Conservation (phyloP, 2,113 vertebrate genomes). For the Microtus montanus region DNA sequence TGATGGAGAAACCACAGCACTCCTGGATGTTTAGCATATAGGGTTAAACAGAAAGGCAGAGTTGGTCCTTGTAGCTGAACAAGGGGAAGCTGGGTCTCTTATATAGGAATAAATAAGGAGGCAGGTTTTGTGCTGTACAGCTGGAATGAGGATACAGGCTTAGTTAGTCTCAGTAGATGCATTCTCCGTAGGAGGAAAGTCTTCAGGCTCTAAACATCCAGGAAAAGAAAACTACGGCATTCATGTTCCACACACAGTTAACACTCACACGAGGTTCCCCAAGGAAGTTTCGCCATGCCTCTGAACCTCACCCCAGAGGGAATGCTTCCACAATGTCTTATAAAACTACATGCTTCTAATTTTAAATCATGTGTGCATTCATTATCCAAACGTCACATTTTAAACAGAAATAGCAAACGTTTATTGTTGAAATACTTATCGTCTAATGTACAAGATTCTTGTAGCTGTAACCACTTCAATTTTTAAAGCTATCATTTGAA, state of each 20-base stretch:
- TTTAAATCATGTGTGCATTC: constrained; percentile 27
- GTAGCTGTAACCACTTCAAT: not conserved
- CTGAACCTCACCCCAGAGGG: not conserved
- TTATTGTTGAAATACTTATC: not conserved
- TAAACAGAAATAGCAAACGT: not conserved
- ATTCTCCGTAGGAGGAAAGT: not conserved
- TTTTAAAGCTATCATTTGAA: constrained; percentile 10
- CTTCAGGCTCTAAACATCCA: not conserved
- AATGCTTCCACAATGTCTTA: not conserved
- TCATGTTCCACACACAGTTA: not conserved
- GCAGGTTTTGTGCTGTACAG: not conserved
- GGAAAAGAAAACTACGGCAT: too few species aligned
- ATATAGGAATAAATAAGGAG: not conserved
- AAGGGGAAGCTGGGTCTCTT: not conserved
- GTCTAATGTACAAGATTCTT: not conserved
- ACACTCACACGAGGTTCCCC: not conserved
- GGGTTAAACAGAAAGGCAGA: not conserved
- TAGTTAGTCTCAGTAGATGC: not conserved
- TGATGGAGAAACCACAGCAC: not conserved
- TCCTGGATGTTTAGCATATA: not conserved
- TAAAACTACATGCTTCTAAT: constrained; percentile 5
- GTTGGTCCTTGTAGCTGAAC: not conserved
- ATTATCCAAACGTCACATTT: constrained; percentile 29
- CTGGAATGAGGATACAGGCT: not conserved
- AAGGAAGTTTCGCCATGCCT: not conserved